Conservation (phyloP, 2,888 invertebrate species). For the Pyrrhosoma nymphula region DNA sequence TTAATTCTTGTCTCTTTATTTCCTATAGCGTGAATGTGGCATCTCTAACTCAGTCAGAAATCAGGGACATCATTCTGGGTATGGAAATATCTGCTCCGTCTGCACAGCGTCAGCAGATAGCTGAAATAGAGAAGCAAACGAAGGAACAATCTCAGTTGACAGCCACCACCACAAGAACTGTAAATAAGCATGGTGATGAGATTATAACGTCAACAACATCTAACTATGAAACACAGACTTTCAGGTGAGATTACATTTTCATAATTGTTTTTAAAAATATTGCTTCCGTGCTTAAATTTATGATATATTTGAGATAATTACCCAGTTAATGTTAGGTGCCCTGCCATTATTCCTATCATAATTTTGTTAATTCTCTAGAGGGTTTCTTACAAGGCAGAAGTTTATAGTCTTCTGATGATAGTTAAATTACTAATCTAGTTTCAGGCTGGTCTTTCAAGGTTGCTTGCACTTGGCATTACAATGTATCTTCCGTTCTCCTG, state of each 20-base stretch:
- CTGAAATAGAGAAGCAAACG: conserved; percentile 99
- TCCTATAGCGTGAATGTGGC: conserved; percentile 93
- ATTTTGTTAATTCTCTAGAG: too few species aligned
- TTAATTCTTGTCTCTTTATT: conserved; percentile 72
- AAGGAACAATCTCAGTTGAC: conserved; percentile 99
- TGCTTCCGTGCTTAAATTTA: too few species aligned
- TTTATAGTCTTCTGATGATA: too few species aligned
- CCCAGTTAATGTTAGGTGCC: too few species aligned
- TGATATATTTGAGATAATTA: too few species aligned
- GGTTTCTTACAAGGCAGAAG: too few species aligned
- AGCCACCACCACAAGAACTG: conserved; percentile 98
- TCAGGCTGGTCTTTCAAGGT: too few species aligned
- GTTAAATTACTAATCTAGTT: too few species aligned
- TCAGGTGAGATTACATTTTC: conserved; percentile 78
- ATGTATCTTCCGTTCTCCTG: too few species aligned
- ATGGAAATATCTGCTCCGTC: conserved; percentile 99
- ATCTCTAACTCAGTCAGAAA: conserved; percentile 98
- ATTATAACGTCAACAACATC: conserved; percentile 99
- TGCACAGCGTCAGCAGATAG: conserved; percentile 99
- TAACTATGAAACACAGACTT: conserved; percentile 99
- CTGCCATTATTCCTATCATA: too few species aligned
- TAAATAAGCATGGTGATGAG: conserved; percentile 99
- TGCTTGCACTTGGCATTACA: too few species aligned
- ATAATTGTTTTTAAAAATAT: too few species aligned
- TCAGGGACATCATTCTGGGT: conserved; percentile 98